Conservation (phyloP, 1,140 invertebrate species). For the Psix sp. region DNA sequence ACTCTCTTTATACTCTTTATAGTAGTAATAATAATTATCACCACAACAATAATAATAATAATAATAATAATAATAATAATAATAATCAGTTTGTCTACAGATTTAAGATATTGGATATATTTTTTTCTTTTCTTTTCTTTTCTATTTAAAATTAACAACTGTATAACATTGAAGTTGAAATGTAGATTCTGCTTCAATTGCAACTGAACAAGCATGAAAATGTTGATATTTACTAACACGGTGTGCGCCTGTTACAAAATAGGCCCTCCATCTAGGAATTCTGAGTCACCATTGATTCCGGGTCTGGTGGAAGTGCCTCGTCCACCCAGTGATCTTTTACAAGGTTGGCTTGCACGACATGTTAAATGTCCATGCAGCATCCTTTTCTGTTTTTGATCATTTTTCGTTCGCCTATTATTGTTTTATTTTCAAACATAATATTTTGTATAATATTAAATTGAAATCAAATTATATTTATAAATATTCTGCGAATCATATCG, state of each 20-base stretch:
- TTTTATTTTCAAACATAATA: constrained; percentile 1
- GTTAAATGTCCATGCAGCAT: constrained; percentile 59
- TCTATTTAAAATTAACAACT: no score
- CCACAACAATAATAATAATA: no score
- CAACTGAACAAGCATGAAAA: no score
- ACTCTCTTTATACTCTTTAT: no score
- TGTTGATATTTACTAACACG: constrained; percentile 52
- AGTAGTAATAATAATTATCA: no score
- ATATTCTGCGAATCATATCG: no score
- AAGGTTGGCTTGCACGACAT: constrained; percentile 72
- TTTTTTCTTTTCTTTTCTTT: no score
- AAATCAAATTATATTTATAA: neutral
- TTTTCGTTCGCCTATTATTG: constrained; percentile 13
- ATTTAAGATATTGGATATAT: no score
- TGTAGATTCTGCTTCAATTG: no score
- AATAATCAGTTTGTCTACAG: no score
- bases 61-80: no score
- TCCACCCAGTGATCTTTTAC: constrained; percentile 78
- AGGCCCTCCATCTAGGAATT: constrained; percentile 80
- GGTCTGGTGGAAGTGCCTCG: constrained; percentile 79
- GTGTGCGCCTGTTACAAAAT: constrained; percentile 68
- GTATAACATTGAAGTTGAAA: constrained; percentile 4
- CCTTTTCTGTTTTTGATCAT: constrained; percentile 54
- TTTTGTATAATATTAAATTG: neutral
- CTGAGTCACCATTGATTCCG: constrained; percentile 79